Base-by-base conservation (phyloP, 2,888 invertebrate genomes). In the Nomada lathburiana region DNA sequence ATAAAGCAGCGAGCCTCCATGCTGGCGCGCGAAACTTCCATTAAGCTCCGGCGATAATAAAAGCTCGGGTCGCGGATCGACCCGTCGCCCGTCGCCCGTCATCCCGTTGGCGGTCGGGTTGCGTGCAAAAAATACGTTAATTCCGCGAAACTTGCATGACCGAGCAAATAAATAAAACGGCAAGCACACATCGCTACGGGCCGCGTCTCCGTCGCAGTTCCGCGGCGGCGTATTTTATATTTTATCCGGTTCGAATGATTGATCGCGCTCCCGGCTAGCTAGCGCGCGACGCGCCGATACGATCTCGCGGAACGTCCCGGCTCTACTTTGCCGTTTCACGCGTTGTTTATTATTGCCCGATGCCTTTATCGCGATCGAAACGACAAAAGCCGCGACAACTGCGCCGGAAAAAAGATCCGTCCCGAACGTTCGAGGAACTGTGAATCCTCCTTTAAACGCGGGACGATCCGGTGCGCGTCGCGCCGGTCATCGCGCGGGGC, bases 291-390 rank as follows among this genome's bases (percentile, higher is more conserved):
- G 42, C 52, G 55, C 64, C 78, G 93, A 93, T 92, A 92, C 76
- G 78, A 93, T 92, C 93, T 90, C 91, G 92, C 92, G 89, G 92
- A 92, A 92, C 91, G 91, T 89, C 90, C 90, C 82, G 78, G 79
- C 79, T 78, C 80, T 92, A 92, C 92, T 92, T 92, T 92, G 92
- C 93, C 93, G 92, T 93, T 93, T 92, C 91, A 91, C 93, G 93
- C 92, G 92, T 93, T 93, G 93, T 93, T 93, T 93, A 93, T 93
- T 93, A 93, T 93, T 92, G 90, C 90, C 91, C 91, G 90, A 90
- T 89, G 91, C 80, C 88, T 92, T 92, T 93, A 93, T 92, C 93
- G 86, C 86, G 92, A 92, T 92, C 77, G 68, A 64, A 20, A 50
- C 76, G 53, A 64, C 47, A 29, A 20, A 20, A 20, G 20, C 57